Percentiles rank a stretch among this genome's conserved stretches.
These are phyloP conservation scores for Chorisops tibialis DNA, from an alignment of 2,888 invertebrate species.

Conservation along the genomic window DNA sequence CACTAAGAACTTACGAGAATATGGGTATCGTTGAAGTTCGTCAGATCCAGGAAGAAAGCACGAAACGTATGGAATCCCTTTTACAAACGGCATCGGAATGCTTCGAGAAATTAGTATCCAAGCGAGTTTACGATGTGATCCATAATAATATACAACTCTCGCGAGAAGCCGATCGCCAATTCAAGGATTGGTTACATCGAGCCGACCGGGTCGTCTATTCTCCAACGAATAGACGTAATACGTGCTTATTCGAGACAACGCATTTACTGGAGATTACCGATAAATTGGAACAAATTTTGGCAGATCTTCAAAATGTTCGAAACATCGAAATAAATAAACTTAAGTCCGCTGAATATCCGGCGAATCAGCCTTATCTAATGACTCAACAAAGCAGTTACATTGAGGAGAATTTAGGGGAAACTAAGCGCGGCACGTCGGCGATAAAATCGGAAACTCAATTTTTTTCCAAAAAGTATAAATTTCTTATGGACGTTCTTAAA, in stretches of 20 bases:
- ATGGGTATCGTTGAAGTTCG: background rate
- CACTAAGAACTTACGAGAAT: background rate
- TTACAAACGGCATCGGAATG: background rate
- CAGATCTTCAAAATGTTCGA: background rate
- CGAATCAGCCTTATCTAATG: too few relatives aligned
- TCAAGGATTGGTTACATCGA: background rate
- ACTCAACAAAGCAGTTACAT: too few relatives aligned
- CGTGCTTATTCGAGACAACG: background rate
- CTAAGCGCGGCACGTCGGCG: too few relatives aligned
- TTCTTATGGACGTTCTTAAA: too few relatives aligned
- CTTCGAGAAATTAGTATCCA: background rate
- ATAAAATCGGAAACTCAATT: too few relatives aligned
- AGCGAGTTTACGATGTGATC: background rate
- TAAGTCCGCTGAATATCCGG: background rate
- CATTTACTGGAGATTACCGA: background rate
- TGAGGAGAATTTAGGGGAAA: too few relatives aligned
- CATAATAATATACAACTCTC: background rate
- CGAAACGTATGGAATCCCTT: background rate
- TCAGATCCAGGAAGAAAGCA: background rate
- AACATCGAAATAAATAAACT: background rate
- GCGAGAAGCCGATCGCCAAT: background rate
- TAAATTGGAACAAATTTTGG: background rate
- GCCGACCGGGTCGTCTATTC: too few relatives aligned
- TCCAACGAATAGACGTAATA: background rate
- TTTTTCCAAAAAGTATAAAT: too few relatives aligned